phyloP scores from a whole-genome alignment of 2,888 invertebrate genomes.

The Drosophila pseudotakahashii region DNA sequence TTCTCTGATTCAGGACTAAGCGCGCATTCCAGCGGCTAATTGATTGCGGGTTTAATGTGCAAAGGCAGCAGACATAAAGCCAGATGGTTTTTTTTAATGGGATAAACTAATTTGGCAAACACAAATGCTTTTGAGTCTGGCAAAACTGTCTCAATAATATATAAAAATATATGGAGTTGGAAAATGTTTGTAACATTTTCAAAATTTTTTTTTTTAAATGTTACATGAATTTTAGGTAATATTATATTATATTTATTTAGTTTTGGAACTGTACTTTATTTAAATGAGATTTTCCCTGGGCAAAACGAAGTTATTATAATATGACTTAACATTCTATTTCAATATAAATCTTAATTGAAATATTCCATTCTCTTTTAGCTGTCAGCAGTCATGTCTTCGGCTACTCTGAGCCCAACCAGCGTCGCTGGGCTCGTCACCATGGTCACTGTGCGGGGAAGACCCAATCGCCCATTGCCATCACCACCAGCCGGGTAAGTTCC shows the following conservation, averaged over 20 bases:
- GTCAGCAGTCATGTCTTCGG: slow-evolving; percentile 85
- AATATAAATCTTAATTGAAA: neutral
- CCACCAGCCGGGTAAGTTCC: slow-evolving; percentile 84
- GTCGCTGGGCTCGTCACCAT: slow-evolving; percentile 87
- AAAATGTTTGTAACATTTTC: no score
- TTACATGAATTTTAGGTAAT: no score
- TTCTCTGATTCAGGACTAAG: slow-evolving; percentile 25
- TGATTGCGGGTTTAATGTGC: slow-evolving; percentile 12
- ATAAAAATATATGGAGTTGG: no score
- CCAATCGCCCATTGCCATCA: slow-evolving; percentile 88
- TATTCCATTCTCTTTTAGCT: slow-evolving; percentile 52
- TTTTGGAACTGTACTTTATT: no score
- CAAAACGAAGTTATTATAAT: no score
- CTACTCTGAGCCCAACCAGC: slow-evolving; percentile 87
- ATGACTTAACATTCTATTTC: neutral
- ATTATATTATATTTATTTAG: no score
- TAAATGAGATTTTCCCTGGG: no score
- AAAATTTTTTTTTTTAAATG: no score
- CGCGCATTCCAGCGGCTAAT: slow-evolving; percentile 25
- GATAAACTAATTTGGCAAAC: neutral
- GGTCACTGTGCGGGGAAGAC: slow-evolving; percentile 88
- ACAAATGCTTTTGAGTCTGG: neutral
- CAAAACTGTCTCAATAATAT: no score
- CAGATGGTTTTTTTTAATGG: neutral
- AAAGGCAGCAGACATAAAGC: neutral